Evolutionary conservation across 2,888 invertebrate genomes (phyloP).

Genomic region (Meghimatium bilineatum): DNA sequence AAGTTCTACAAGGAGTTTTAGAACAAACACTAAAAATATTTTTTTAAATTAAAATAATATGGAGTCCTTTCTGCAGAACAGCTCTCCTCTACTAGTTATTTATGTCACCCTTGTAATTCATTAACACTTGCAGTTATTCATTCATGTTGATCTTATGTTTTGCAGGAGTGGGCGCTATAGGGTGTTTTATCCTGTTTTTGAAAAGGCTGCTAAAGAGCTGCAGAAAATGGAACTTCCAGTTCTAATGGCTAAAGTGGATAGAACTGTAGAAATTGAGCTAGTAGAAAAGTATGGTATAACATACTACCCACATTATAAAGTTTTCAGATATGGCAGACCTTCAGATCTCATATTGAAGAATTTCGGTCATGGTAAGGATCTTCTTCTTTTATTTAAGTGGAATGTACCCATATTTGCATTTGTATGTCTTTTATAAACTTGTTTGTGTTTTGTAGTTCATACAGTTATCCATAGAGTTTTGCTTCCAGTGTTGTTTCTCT

Average conservation of each 20-base stretch:
- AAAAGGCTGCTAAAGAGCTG: conserved; percentile 79
- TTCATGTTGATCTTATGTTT: background rate
- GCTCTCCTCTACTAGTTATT: no score
- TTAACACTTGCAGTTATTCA: background rate
- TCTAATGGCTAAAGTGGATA: conserved; percentile 80
- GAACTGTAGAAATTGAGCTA: conserved; percentile 78
- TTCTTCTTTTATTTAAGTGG: no score
- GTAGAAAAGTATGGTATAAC: conserved; percentile 78
- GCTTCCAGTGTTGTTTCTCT: no score
- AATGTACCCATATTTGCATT: no score
- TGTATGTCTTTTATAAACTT: no score
- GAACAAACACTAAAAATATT: no score
- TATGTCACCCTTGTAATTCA: background rate
- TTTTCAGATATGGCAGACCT: conserved; percentile 78
- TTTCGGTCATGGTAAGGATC: conserved; percentile 73
- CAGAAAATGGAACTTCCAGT: conserved; percentile 76
- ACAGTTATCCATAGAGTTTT: no score
- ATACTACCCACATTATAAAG: conserved; percentile 80
- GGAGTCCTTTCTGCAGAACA: no score
- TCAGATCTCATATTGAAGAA: conserved; percentile 80
- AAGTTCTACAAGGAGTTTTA: no score
- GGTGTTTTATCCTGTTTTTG: conserved; percentile 79
- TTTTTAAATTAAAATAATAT: no score
- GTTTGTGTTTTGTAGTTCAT: no score
- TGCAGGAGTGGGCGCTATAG: conserved; percentile 80